Evolutionary conservation across 2,888 invertebrate species (phyloP), one percentile per base, ranked within the genome.

Genomic region (Platycnemis pennipes): DNA sequence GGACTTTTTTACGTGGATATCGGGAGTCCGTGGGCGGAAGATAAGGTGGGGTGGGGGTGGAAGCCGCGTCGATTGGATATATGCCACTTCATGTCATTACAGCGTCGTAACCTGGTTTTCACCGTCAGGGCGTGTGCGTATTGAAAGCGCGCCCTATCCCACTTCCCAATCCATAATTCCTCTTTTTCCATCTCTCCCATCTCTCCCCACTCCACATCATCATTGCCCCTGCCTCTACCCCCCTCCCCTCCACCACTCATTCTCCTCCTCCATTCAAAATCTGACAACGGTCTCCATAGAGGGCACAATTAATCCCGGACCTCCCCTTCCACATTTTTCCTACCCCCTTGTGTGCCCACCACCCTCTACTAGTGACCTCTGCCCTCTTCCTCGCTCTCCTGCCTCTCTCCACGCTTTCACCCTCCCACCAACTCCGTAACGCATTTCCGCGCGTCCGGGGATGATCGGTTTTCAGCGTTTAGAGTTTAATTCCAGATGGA

Each of bases 61-160:
- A 53, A 19, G 88, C 31, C 37, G 37, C 31, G 31, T 31, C 88
- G 46, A 88, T 42, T 88, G 46, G 49, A 16, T 53, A 22, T 56
- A 42, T n/a, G 37, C 56, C 89, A 89, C 89, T 89, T 89, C 56
- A 89, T 56, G 89, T 89, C 89, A 89, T 89, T 89, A 89, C 53
- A 89, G 53, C 42, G 89, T 37, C 89, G 89, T 89, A 89, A 89
- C 89, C 89, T 89, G 89, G 56, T 89, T 89, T 89, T 42, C 89
- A 56, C 31, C 46, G 49, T 49, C 13, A 49, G 49, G 49, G 49
- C 19, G 22, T n/a, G 63, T 26, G 4, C 19, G 26, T 89, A 56
- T 42, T 89, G 89, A 89, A 89, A 56, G 56, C 37, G 42, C 42
- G 22, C 86, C 53, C 89, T 89, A 53, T 49, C 49, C 46, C 49